Evolutionary conservation across 2,888 invertebrate species (phyloP), one percentile per base, ranked within the genome.

Genomic region (Campoletis raptor): DNA sequence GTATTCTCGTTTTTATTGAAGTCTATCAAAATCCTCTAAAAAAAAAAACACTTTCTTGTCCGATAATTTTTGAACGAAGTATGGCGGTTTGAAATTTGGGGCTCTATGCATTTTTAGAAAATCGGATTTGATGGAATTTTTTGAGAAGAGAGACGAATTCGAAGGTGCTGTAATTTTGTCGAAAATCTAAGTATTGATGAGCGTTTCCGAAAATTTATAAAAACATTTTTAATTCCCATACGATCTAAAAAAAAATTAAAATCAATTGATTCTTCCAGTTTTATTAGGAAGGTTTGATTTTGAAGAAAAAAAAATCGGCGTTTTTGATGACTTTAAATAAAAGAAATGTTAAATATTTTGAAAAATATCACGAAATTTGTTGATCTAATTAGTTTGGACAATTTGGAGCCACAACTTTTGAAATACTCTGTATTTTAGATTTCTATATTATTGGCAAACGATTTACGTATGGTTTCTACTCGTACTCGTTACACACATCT

Each of bases 401-500:
- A 57, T 10, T 21, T 24, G 10, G 3, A 9, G 8, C 9, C 24
- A 1, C 2, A 24, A 57, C 24, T 24, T 57, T 57, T 24, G 5
- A 57, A 30, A 57, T 10, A 30, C 4, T 57, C 24, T 12, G 57
- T 30, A 48, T n/a, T 48, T 48, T 48, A n/a, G 0, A n/a, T 24
- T 36, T 48, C 52, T 48, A n/a, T 30, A 30, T 30, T 24, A 42
- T n/a, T 36, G 15, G 2, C 15, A 0, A 6, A 48, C 40, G 21
- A 64, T 77, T 70, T 52, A 48, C 70, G n/a, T 64, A 70, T 48
- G 42, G 37, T 61, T 77, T 48, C 67, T 69, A 18, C 37, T 15
- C 8, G 70, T 72, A 37, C 21, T 72, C 64, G 72, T 73, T 83
- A 42, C 73, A 45, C 57, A n/a, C 57, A 61, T 61, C 70, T 69